phyloP scores from a whole-genome alignment of 2,113 vertebrate species.

The Calonectris borealis region DNA sequence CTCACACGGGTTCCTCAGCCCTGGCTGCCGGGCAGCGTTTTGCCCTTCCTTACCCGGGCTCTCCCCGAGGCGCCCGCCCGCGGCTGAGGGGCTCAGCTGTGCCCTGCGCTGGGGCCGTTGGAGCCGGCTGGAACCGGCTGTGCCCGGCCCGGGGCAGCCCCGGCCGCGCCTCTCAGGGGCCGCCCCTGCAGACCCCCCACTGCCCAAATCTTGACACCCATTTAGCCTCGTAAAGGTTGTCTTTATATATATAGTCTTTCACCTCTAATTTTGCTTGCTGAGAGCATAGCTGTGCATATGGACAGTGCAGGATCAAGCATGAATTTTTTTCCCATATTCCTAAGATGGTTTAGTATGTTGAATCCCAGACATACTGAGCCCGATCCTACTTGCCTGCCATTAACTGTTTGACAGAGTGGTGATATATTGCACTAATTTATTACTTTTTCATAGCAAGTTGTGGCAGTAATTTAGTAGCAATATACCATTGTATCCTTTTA shows the following conservation, averaged over 20 bases:
- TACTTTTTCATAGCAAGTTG: neutral
- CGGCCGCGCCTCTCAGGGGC: accelerated
- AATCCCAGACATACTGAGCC: neutral
- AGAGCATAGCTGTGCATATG: neutral
- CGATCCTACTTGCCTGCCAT: neutral
- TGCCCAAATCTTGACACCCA: neutral
- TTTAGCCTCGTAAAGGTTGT: neutral
- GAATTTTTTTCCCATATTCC: neutral
- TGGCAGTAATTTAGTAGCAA: neutral
- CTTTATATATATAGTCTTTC: neutral
- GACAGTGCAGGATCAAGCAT: neutral
- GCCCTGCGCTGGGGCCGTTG: too few relatives aligned
- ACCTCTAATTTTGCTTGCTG: neutral
- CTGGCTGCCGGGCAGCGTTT: too few relatives aligned
- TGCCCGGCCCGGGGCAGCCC: neutral
- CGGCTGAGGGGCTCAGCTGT: too few relatives aligned
- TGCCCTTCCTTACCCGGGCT: too few relatives aligned
- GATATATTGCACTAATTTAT: neutral
- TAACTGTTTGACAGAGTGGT: neutral
- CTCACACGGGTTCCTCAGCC: too few relatives aligned
- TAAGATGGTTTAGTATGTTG: neutral
- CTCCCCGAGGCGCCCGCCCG: too few relatives aligned
- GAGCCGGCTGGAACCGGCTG: neutral
- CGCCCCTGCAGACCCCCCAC: accelerated
- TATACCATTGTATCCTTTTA: neutral